Base-by-base conservation (phyloP, 2,797 vertebrate species). In the Lagocephalus sceleratus region DNA sequence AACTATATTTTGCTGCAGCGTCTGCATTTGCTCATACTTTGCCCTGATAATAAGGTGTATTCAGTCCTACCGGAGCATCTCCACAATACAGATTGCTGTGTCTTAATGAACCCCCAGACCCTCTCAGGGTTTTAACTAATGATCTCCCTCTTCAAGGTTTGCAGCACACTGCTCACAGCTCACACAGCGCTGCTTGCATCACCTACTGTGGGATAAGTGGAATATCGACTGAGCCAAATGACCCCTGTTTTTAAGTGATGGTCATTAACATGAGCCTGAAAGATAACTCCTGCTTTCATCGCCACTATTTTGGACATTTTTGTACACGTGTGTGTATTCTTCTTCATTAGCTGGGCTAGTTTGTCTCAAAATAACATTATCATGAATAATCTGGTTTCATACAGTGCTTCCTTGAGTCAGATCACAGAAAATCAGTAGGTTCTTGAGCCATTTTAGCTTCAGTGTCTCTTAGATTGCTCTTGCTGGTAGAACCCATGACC, bases 41-140 rank as follows among this genome's bases (percentile, higher is more conserved):
- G 50, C 17, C 21, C 41, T 6, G 50, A 10, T 71, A 73, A 83
- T 63, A 71, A 57, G 52, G 41, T 26, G 50, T 41, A 26, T 60
- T 64, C 57, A 56, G 11, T 54, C 46, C 45, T 32, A 49, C 57
- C 57, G 62, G 57, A 55, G 71, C 72, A 29, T 79, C 73, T 57
- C 78, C 67, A 64, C 75, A 66, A 54, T 50, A 57, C 69, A 54
- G 45, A 63, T 59, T 45, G 50, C 48, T 42, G 60, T 10, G 21
- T 68, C 68, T 76, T 78, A 78, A 78, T 63, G 63, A 69, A 51
- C 55, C 63, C 49, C 68, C 55, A 52, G 63, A 62, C 52, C 63
- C 57, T 60, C 68, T 40, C 62, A 29, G 47, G 32, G 59, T 75
- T 70, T 42, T 66, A 75, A 75, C 66, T 75, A 73, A 82, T 72